phyloP scores from a whole-genome alignment of 2,888 invertebrate species.

The Drosophila borealis region DNA sequence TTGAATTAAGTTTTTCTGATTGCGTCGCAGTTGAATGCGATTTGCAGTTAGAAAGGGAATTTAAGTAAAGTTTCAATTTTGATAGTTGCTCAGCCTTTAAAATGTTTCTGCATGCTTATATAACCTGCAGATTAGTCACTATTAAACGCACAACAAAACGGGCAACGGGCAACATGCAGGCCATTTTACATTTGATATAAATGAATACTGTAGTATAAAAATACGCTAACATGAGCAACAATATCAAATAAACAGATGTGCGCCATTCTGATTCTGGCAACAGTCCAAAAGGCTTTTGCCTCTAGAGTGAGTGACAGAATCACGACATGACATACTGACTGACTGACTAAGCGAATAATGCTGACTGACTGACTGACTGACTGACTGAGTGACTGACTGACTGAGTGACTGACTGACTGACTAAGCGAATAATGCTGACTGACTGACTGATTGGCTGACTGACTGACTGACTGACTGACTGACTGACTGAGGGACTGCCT shows the following conservation, averaged over 20 bases:
- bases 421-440: not conserved
- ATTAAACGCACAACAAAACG: not conserved
- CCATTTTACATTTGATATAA: constrained; percentile 25
- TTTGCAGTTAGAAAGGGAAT: too few relatives aligned
- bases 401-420: constrained; percentile 28
- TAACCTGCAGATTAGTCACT: constrained; percentile 1
- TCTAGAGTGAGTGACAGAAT: constrained; percentile 47
- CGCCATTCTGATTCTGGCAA: constrained; percentile 61
- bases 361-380: constrained; percentile 29
- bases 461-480: constrained; percentile 26
- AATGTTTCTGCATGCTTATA: not conserved
- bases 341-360: too few relatives aligned
- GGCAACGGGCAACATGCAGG: constrained; percentile 4
- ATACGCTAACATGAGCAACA: constrained; percentile 33
- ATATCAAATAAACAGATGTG: constrained; percentile 70
- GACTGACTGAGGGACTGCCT: too few relatives aligned
- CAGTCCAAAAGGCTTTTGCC: constrained; percentile 55
- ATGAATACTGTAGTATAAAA: constrained; percentile 29
- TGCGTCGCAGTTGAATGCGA: too few relatives aligned
- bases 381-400: constrained; percentile 25
- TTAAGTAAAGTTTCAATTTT: not conserved
- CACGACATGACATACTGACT: constrained; percentile 34
- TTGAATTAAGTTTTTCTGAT: too few relatives aligned
- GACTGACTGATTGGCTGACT: constrained; percentile 27
- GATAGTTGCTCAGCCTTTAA: constrained; percentile 7